Base-by-base conservation (phyloP, 2,797 vertebrate genomes). In the Tenualosa ilisha region DNA sequence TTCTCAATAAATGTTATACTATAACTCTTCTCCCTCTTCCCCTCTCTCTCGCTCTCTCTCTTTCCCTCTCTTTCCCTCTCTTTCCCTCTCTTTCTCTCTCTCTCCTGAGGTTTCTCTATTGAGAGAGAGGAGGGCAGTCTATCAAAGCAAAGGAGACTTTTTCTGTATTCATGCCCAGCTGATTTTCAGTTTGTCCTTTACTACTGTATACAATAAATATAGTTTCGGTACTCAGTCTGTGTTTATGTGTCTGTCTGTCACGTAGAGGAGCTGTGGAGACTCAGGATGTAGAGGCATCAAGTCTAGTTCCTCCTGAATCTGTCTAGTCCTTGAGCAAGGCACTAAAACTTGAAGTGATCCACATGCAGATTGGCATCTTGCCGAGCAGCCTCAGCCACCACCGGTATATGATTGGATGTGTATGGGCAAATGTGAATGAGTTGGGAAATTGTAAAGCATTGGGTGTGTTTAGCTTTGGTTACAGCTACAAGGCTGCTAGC, bases 171-270 rank as follows among this genome's bases (percentile, higher is more conserved):
- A 20, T 63, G 24, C 59, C 24, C 59, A 63, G 59, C 59, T 24
- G 59, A 63, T 63, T 63, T 63, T 63, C 92, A 91, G 92, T 93
- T 95, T 90, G 92, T 94, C 93, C 92, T 93, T 95, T 93, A 90
- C 92, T 95, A 94, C 90, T 95, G 93, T 95, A 95, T 89, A 93
- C 95, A 96, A 96, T 96, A 96, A 96, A 96, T 95, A 93, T 96
- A 94, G 94, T 94, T 94, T 56, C 94, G 95, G 92, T 96, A 95
- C 93, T 92, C 92, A 88, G 92, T 81, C 72, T 90, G 59, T 2
- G 22, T 63, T 89, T 87, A 50, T 63, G 49, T 43, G 85, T 63
- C 6, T 20, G 54, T 56, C 54, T 56, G 54, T 56, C 54, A 0
- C 11, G 5, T 12, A 51, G 9, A 51, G 7, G 0, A 12, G 11